These are phyloP conservation scores for Epizoanthus fatuus DNA, from an alignment of 92 coral and sea anemone genomes.

Conservation along the genomic window DNA sequence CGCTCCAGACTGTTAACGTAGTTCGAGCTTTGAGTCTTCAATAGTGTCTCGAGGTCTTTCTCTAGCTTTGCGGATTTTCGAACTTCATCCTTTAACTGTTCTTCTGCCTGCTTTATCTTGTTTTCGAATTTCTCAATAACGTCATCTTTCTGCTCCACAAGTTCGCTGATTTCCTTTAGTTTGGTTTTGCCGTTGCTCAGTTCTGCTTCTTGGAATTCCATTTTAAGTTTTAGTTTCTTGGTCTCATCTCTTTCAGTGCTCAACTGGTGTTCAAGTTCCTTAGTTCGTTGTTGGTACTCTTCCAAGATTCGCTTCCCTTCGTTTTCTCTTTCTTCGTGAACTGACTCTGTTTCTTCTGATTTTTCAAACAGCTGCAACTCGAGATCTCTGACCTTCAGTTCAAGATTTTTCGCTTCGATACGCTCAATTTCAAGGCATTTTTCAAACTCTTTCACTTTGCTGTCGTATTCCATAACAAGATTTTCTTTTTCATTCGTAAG, in stretches of 20 bases:
- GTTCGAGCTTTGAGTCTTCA: conserved; percentile 73
- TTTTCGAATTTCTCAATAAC: conserved; percentile 62
- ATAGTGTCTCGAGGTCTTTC: conserved; percentile 67
- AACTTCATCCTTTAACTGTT: conserved; percentile 72
- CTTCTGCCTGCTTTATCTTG: conserved; percentile 62
- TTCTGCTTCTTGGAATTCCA: conserved; percentile 58
- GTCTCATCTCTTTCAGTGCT: conserved; percentile 47
- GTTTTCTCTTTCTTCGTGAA: conserved; percentile 27
- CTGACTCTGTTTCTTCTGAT: conserved; percentile 40
- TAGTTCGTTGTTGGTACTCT: conserved; percentile 47
- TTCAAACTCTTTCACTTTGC: conserved; percentile 1
- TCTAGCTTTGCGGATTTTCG: conserved; percentile 64
- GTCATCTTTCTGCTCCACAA: conserved; percentile 70
- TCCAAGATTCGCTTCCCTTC: conserved; percentile 36
- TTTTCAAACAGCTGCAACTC: conserved; percentile 58
- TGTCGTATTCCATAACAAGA: conserved; percentile 15
- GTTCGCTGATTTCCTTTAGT: conserved; percentile 57
- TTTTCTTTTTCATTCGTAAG: conserved; percentile 63
- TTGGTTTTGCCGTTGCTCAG: conserved; percentile 52
- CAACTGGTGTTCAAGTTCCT: conserved; percentile 58
- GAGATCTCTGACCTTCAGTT: conserved; percentile 65
- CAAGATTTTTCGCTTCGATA: conserved; percentile 19
- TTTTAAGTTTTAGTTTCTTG: conserved; percentile 36
- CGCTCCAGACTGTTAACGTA: conserved; percentile 78
- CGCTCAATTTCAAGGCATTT: conserved; percentile 29